Conservation (phyloP, 2,888 invertebrate genomes). For the Eremobia ochroleuca region DNA sequence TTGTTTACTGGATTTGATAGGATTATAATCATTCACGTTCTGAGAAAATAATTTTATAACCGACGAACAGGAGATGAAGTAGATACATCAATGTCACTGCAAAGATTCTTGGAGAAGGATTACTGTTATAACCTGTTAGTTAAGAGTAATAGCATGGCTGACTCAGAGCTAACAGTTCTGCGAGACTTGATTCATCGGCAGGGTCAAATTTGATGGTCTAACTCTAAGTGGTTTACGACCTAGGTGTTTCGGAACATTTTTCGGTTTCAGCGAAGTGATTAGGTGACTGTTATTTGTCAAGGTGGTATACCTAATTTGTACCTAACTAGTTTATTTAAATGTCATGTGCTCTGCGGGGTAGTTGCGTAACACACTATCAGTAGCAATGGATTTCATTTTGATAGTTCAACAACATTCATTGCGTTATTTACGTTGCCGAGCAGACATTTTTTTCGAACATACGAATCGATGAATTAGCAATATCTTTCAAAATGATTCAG, state of each 20-base stretch:
- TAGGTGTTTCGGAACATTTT: slow-evolving; percentile 25
- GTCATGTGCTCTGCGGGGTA: not conserved
- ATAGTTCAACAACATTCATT: not conserved
- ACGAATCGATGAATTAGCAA: not conserved
- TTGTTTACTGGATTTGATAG: slow-evolving; percentile 49
- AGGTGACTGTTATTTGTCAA: slow-evolving; percentile 27
- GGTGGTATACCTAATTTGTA: slow-evolving; percentile 1
- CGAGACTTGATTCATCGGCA: slow-evolving; percentile 58
- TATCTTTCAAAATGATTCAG: not conserved
- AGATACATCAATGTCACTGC: slow-evolving; percentile 67
- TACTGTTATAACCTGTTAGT: slow-evolving; percentile 59
- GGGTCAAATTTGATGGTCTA: slow-evolving; percentile 57
- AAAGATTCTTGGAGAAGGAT: slow-evolving; percentile 64
- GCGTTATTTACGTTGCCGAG: not conserved
- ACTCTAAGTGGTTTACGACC: slow-evolving; percentile 22
- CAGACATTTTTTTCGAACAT: not conserved
- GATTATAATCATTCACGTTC: slow-evolving; percentile 53
- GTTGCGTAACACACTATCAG: not conserved
- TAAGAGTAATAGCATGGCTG: slow-evolving; percentile 54
- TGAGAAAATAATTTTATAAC: slow-evolving; percentile 56
- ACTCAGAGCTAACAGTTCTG: slow-evolving; percentile 55
- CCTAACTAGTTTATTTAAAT: not conserved
- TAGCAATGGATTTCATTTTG: not conserved
- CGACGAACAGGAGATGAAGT: slow-evolving; percentile 64
- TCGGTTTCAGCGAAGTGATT: slow-evolving; percentile 51